Conservation (phyloP, 1,140 invertebrate species). For the Whitmania pigra region DNA sequence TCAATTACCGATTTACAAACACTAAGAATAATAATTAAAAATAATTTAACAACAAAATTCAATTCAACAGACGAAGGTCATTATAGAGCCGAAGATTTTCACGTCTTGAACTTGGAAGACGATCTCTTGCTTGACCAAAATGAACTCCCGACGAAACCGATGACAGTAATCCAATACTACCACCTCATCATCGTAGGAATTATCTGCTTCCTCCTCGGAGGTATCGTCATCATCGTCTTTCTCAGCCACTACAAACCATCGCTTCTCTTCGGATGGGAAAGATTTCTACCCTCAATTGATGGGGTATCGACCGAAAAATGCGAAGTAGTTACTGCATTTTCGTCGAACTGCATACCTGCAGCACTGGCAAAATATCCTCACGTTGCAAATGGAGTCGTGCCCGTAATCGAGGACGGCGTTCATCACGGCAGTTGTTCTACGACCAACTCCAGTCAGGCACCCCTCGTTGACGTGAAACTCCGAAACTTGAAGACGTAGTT, state of each 20-base stretch:
- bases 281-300: not conserved
- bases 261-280: not conserved
- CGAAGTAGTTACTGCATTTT: slow-evolving; percentile 13
- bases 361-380: not conserved
- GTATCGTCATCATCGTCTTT: slow-evolving; percentile 16
- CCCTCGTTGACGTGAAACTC: slow-evolving; percentile 6
- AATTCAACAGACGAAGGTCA: no score
- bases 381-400: not conserved
- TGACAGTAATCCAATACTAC: slow-evolving; percentile 9
- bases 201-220: slow-evolving; percentile 17
- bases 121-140: no score
- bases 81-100: no score
- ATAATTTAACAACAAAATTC: no score
- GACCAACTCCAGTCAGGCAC: slow-evolving; percentile 10
- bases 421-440: not conserved
- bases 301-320: slow-evolving; percentile 16
- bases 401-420: not conserved
- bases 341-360: not conserved
- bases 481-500: no score
- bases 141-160: not conserved
- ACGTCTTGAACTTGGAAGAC: no score
- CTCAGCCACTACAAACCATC: slow-evolving; percentile 6
- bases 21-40: no score
- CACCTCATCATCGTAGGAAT: slow-evolving; percentile 19
- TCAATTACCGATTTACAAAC: no score